These are phyloP conservation scores for Triplophysa rosa DNA, from an alignment of 2,113 vertebrate species.

Conservation along the genomic window DNA sequence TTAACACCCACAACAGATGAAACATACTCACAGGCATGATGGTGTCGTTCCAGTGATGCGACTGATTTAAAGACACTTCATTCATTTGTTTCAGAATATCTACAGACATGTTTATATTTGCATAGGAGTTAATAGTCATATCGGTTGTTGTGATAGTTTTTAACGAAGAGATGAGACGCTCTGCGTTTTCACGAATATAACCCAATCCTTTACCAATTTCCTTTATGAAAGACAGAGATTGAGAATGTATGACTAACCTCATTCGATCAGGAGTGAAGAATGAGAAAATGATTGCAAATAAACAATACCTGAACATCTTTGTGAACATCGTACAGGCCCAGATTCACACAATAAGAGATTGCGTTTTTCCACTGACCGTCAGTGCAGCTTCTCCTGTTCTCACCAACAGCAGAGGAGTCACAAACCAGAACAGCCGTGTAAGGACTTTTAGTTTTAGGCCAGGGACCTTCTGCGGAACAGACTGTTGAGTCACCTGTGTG, in stretches of 20 bases:
- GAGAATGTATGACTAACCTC: background rate
- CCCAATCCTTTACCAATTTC: slow-evolving; percentile 67
- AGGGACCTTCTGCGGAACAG: rapidly evolving
- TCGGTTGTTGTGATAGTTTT: background rate
- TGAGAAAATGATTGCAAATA: background rate
- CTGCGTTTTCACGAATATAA: background rate
- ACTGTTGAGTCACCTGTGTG: rapidly evolving
- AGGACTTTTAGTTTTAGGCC: slow-evolving; percentile 53
- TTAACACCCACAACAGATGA: background rate
- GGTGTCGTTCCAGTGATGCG: background rate
- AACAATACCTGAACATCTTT: slow-evolving; percentile 23
- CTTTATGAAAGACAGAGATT: slow-evolving; percentile 29
- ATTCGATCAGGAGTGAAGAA: background rate
- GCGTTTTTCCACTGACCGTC: rapidly evolving
- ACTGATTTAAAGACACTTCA: slow-evolving; percentile 26
- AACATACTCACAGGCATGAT: slow-evolving; percentile 56
- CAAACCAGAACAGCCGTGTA: background rate
- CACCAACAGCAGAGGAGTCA: slow-evolving; percentile 38
- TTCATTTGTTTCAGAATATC: rapidly evolving
- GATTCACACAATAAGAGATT: slow-evolving; percentile 55
- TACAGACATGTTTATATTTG: slow-evolving; percentile 61
- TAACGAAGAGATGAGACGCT: slow-evolving; percentile 42
- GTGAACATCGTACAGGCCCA: background rate
- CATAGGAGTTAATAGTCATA: background rate
- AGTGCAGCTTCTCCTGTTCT: background rate